Evolutionary conservation across 2,888 invertebrate genomes (phyloP).

Genomic region (Apamea crenata): DNA sequence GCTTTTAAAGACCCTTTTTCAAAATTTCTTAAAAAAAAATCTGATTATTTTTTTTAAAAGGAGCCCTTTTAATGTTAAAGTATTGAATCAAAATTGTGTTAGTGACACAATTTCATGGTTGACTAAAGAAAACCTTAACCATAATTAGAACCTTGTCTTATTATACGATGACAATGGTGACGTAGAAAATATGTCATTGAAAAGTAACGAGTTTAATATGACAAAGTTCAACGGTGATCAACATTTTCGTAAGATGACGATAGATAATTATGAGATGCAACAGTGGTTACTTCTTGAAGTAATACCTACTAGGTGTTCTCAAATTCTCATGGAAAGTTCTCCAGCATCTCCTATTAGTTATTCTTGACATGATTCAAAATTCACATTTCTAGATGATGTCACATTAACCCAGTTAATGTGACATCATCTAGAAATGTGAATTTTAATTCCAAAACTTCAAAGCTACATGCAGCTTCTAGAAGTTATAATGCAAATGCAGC

Average conservation of each 20-base stretch:
- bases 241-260: neutral
- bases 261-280: neutral
- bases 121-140: no score
- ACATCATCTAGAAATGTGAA: neutral
- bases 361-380: constrained; percentile 13
- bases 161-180: no score
- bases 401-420: no score
- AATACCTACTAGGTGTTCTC: neutral
- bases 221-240: neutral
- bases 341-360: neutral
- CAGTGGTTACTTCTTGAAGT: neutral
- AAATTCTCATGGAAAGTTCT: neutral
- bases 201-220: neutral
- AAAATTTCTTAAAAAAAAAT: no score
- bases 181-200: neutral
- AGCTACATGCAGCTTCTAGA: neutral
- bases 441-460: constrained; percentile 33
- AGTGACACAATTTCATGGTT: no score
- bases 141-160: neutral
- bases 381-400: no score
- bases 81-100: no score
- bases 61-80: no score
- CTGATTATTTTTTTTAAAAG: no score
- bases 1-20: no score
- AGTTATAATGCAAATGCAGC: constrained; percentile 8